These are phyloP conservation scores for Spisula subtruncata DNA, from an alignment of 2,888 invertebrate species.

Conservation along the genomic window DNA sequence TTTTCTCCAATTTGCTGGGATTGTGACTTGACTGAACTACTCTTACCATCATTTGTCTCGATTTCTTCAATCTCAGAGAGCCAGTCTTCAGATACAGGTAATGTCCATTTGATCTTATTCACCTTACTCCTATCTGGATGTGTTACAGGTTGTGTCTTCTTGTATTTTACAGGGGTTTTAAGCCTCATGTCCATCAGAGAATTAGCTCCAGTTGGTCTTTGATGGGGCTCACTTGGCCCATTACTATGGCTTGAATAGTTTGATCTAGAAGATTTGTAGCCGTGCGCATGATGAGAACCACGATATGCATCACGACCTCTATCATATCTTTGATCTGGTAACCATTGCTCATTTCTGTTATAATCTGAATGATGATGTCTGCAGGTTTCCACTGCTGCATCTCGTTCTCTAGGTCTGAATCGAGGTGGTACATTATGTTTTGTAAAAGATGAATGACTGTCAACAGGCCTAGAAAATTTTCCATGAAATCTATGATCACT, in stretches of 20 bases:
- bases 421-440: neutral
- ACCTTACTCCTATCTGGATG: neutral
- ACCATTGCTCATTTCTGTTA: neutral
- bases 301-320: neutral
- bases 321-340: neutral
- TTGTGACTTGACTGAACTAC: neutral
- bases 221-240: neutral
- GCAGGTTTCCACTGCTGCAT: neutral
- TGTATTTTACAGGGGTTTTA: constrained; percentile 33
- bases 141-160: neutral
- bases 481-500: neutral
- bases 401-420: neutral
- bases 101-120: neutral
- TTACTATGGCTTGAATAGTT: neutral
- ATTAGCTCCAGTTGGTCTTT: neutral
- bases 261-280: neutral
- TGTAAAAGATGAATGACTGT: neutral
- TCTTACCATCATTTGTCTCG: neutral
- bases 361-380: neutral
- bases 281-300: neutral
- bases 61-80: constrained; percentile 40
- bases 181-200: constrained; percentile 20
- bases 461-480: neutral
- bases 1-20: too few species aligned
- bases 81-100: constrained; percentile 56